Conservation (phyloP, 2,797 vertebrate genomes). For the Spatula versicolor region DNA sequence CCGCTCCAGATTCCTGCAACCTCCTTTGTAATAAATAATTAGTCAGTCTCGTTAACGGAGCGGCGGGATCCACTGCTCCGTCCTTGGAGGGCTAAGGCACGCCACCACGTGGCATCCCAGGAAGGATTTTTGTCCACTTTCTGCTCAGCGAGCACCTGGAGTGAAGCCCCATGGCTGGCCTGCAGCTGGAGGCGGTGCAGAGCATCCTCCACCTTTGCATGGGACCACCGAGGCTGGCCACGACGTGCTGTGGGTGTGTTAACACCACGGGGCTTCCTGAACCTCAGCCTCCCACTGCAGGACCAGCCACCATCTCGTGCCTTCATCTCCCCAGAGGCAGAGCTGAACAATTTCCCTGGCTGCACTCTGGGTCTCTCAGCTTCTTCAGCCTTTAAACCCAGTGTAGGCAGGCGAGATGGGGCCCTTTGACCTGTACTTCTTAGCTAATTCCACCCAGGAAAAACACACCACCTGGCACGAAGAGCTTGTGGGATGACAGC, state of each 20-base stretch:
- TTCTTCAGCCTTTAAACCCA: background rate
- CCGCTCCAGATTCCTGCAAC: background rate
- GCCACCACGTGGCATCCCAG: background rate
- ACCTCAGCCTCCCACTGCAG: background rate
- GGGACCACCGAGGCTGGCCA: fast-evolving
- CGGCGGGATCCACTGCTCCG: fast-evolving
- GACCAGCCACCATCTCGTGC: background rate
- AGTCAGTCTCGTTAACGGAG: background rate
- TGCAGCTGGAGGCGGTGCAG: background rate
- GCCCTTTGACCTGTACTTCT: background rate
- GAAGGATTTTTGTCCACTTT: background rate
- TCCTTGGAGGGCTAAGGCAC: background rate
- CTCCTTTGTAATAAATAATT: conserved; percentile 8
- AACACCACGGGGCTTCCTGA: background rate
- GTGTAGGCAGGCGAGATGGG: background rate
- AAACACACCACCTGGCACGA: background rate
- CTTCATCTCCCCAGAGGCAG: background rate
- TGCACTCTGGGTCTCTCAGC: background rate
- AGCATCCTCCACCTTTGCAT: background rate
- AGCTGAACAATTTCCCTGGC: background rate
- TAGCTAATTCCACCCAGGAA: background rate
- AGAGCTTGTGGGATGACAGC: background rate
- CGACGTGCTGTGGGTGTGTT: background rate
- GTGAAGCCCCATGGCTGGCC: background rate
- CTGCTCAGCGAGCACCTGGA: background rate